These are phyloP conservation scores for Amyelois transitella DNA, from an alignment of 1,140 invertebrate species.

Conservation along the genomic window DNA sequence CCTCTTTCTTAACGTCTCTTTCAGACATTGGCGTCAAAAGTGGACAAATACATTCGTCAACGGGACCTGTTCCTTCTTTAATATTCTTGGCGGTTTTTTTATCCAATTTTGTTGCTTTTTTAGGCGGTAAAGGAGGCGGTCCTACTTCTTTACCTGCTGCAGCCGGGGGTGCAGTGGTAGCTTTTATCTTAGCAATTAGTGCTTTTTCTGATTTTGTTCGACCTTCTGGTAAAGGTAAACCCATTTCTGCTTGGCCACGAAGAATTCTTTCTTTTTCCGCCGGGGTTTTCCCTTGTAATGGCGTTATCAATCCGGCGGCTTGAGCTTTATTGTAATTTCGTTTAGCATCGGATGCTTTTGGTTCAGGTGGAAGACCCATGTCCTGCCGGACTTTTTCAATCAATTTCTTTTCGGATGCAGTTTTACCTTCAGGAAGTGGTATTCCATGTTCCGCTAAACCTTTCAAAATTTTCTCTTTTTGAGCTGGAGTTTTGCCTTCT, in stretches of 20 bases:
- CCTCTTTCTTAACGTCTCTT: neutral
- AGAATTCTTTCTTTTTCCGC: slow-evolving; percentile 26
- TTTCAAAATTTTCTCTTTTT: slow-evolving; percentile 16
- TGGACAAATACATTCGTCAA: slow-evolving; percentile 31
- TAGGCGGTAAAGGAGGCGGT: neutral
- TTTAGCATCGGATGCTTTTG: slow-evolving; percentile 7
- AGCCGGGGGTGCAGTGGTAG: neutral
- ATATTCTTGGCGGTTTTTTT: slow-evolving; percentile 23
- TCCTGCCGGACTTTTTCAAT: slow-evolving; percentile 19
- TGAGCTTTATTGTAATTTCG: slow-evolving; percentile 15
- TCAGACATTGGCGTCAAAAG: slow-evolving; percentile 14
- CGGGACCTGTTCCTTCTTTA: slow-evolving; percentile 28
- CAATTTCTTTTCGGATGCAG: slow-evolving; percentile 16
- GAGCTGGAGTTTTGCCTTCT: slow-evolving; percentile 11
- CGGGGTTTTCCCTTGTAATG: slow-evolving; percentile 20
- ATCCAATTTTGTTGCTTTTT: slow-evolving; percentile 14
- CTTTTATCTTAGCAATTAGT: slow-evolving; percentile 20
- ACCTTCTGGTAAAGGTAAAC: slow-evolving; percentile 19
- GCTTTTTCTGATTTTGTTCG: slow-evolving; percentile 31
- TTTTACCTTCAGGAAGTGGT: slow-evolving; percentile 5
- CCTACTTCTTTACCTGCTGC: too few species aligned
- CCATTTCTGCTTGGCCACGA: slow-evolving; percentile 11
- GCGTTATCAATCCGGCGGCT: slow-evolving; percentile 19
- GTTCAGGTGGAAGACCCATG: slow-evolving; percentile 16
- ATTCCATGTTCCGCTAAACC: neutral